Evolutionary conservation across 2,113 vertebrate species (phyloP), one percentile per base, ranked within the genome.

Genomic region (Macquaria australasica): DNA sequence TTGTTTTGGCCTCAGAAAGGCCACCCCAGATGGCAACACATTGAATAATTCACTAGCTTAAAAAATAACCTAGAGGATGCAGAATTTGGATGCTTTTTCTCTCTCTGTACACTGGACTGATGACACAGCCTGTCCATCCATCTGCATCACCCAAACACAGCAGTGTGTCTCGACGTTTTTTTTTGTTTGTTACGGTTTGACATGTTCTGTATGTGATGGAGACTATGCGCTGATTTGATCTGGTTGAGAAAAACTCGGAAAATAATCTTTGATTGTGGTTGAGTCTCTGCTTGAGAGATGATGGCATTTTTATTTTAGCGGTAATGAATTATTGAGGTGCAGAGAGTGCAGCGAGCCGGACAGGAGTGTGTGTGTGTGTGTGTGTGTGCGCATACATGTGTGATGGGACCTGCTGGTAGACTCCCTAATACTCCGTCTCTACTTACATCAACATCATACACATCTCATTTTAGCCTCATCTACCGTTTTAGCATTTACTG

Each of bases 281-380:
- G 71, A 86, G 85, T 62, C 50, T 80, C 72, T 25, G 82, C 90
- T 84, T 92, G 90, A 88, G 50, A 90, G 93, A 94, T 93, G 92
- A 94, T 92, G 91, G 86, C 88, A 86, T 88, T 91, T 95, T 95
- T 95, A 95, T 95, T 96, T 95, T 95, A 94, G 94, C 56, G 56
- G 62, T n/a, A 9, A 93, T 96, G 81, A 95, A 96, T 96, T 92
- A 96, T 96, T 96, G 87, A 96, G 84, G 81, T 88, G 80, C 70
- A 66, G 91, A 84, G 87, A 96, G 93, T 95, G 95, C 92, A 94
- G 78, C 25, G 45, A 87, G 76, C 88, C 79, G 39, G 86, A 91
- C 89, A 76, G 71, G 73, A 69, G 81, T 85, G 77, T 77, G 25
- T 84, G 20, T 73, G 28, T 83, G 76, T 69, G 82, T 71, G 77